phyloP scores from a whole-genome alignment of 2,888 invertebrate species.

The Drosophila setosimentum region DNA sequence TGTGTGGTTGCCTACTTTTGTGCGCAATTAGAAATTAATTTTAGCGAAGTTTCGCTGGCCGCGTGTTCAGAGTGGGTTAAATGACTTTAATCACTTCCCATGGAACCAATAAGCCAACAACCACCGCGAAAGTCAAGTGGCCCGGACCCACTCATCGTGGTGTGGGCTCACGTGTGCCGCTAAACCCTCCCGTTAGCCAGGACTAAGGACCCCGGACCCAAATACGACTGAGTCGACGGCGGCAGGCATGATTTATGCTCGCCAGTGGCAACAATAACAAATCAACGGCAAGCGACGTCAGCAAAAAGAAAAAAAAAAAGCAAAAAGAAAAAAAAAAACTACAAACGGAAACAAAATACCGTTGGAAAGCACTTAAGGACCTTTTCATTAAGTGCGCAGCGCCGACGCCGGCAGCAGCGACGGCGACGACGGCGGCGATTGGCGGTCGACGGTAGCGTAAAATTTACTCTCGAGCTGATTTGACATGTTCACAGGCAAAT shows the following conservation, averaged over 20 bases:
- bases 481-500: conserved; percentile 82
- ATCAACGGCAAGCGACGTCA: conserved; percentile 65
- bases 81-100: conserved; percentile 83
- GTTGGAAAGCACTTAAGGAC: conserved; percentile 83
- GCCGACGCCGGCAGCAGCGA: conserved; percentile 4
- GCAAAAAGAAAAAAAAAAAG: conserved; percentile 9
- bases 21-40: conserved; percentile 82
- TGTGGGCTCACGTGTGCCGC: conserved; percentile 69
- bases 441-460: conserved; percentile 61
- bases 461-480: conserved; percentile 77
- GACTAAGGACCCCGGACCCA: background rate
- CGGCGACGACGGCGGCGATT: conserved; percentile 1
- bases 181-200: conserved; percentile 11
- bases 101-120: conserved; percentile 44
- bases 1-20: conserved; percentile 68
- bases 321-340: conserved; percentile 47
- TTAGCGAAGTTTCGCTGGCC: conserved; percentile 46
- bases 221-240: conserved; percentile 22
- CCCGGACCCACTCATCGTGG: conserved; percentile 23
- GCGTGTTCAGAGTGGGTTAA: conserved; percentile 77
- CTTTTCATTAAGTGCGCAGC: conserved; percentile 80
- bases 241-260: conserved; percentile 79
- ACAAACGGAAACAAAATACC: conserved; percentile 84
- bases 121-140: conserved; percentile 58
- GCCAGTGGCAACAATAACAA: conserved; percentile 77